Percentiles rank a stretch among this genome's conserved stretches.
These are phyloP conservation scores for Drosophila trapezifrons DNA, from an alignment of 1,140 invertebrate genomes.

Conservation along the genomic window DNA sequence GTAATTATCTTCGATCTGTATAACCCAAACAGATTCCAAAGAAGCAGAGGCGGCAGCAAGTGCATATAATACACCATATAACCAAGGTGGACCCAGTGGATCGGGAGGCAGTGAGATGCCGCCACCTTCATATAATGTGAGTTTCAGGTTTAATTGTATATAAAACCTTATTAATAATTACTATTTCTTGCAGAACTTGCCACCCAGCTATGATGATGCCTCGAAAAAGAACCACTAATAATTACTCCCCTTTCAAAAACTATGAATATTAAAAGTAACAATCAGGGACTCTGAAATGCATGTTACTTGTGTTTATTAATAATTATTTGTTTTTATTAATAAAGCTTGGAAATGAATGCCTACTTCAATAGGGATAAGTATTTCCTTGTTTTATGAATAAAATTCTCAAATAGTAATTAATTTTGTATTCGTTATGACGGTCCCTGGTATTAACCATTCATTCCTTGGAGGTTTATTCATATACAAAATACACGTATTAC, in stretches of 20 bases:
- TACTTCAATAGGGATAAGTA: neutral
- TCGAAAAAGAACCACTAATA: conserved; percentile 86
- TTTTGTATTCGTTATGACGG: neutral
- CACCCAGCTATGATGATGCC: conserved; percentile 89
- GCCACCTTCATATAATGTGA: conserved; percentile 93
- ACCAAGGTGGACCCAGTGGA: conserved; percentile 68
- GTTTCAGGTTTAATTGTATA: conserved; percentile 68
- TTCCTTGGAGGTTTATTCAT: conserved; percentile 2
- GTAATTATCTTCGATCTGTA: neutral
- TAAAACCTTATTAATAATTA: neutral
- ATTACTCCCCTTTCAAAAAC: conserved; percentile 14
- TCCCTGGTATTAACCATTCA: conserved; percentile 3
- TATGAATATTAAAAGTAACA: conserved; percentile 10
- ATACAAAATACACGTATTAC: neutral
- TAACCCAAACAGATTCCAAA: conserved; percentile 89
- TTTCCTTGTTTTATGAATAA: neutral
- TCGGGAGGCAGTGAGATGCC: conserved; percentile 91
- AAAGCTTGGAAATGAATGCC: neutral
- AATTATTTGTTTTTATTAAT: neutral
- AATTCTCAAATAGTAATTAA: neutral
- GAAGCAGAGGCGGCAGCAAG: conserved; percentile 93
- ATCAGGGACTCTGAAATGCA: neutral
- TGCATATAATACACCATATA: conserved; percentile 89
- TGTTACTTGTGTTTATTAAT: neutral
- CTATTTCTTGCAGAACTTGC: conserved; percentile 87